These are phyloP conservation scores for Nomada lathburiana DNA, from an alignment of 2,888 invertebrate genomes.

Conservation along the genomic window DNA sequence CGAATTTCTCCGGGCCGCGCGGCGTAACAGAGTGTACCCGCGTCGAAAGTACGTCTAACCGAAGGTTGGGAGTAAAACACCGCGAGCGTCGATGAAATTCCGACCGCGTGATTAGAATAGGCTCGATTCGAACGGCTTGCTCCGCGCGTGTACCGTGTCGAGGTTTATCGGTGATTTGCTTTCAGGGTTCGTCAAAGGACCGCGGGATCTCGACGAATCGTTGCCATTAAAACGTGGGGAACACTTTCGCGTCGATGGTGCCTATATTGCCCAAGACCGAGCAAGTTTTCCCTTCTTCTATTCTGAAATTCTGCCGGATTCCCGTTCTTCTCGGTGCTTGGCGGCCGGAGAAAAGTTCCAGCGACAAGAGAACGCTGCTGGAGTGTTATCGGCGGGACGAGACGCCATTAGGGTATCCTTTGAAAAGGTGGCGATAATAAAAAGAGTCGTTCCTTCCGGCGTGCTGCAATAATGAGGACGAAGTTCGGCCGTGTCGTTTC, in stretches of 20 bases:
- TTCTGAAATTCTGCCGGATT: conserved; percentile 41
- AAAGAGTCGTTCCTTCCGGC: conserved; percentile 62
- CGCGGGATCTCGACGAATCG: not conserved
- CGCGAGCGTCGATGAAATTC: conserved; percentile 5
- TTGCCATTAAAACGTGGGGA: too few species aligned
- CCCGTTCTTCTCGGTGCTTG: conserved; percentile 19
- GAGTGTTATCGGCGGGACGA: conserved; percentile 66
- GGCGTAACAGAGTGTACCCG: not conserved
- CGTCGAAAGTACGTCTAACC: not conserved
- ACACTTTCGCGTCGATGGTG: not conserved
- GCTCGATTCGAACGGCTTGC: not conserved
- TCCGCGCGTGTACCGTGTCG: not conserved
- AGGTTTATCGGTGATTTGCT: not conserved
- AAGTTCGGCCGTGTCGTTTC: conserved; percentile 62
- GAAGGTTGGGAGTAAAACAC: not conserved
- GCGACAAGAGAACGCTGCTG: conserved; percentile 27
- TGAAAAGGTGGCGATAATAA: conserved; percentile 72
- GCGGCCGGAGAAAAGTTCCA: conserved; percentile 45
- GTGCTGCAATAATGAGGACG: conserved; percentile 62
- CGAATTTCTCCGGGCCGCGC: not conserved
- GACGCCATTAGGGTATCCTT: conserved; percentile 68
- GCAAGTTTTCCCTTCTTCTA: conserved; percentile 25
- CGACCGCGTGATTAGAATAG: not conserved
- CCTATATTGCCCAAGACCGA: not conserved
- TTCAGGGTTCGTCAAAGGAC: not conserved